phyloP scores from a whole-genome alignment of 2,888 invertebrate species.

The Sphaerophoria taeniata region DNA sequence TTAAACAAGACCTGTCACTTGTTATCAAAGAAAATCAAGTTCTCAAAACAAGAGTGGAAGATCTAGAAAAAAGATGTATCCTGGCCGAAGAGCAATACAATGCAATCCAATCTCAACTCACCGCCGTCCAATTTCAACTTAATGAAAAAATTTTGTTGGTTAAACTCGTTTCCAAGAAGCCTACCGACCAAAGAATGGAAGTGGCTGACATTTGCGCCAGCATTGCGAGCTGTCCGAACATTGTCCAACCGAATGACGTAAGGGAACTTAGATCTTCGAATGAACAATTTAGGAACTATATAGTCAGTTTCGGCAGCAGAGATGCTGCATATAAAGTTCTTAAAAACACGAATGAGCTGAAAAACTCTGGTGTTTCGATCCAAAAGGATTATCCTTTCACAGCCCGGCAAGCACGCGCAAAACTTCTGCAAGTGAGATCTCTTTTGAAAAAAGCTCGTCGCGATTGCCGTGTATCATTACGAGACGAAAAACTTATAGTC shows the following conservation, averaged over 20 bases:
- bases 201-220: background rate
- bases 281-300: background rate
- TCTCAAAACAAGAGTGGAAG: background rate
- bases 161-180: background rate
- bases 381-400: background rate
- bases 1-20: conserved; percentile 7
- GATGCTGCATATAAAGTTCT: too few species aligned
- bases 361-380: background rate
- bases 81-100: background rate
- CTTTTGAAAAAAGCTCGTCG: background rate
- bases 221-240: background rate
- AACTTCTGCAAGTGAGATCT: background rate
- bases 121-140: background rate
- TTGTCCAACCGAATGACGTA: conserved; percentile 5
- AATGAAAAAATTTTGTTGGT: background rate
- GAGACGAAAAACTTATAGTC: conserved; percentile 3
- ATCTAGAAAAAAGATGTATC: background rate
- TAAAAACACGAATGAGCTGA: too few species aligned
- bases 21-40: background rate
- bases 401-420: background rate
- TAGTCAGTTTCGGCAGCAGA: conserved; percentile 5
- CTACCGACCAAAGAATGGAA: conserved; percentile 5
- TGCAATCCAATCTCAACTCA: background rate
- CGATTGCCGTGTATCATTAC: conserved; percentile 4
- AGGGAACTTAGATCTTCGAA: conserved; percentile 2